Evolutionary conservation across 1,140 invertebrate species (phyloP).

Genomic region (Drosophila novamexicana): DNA sequence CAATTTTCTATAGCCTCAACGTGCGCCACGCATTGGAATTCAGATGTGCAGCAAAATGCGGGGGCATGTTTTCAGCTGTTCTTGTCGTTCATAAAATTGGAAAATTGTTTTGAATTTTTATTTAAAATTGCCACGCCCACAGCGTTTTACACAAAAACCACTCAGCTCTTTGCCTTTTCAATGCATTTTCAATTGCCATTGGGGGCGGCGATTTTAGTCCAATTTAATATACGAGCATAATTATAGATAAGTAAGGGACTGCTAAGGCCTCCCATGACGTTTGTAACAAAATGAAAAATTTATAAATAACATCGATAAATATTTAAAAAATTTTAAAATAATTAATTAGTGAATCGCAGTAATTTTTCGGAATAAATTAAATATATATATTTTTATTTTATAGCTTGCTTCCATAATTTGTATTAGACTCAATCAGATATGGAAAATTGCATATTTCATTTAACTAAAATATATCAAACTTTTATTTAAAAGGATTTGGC

Average conservation of each 20-base stretch:
- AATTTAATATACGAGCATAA: background rate
- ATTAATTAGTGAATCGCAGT: background rate
- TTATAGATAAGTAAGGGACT: background rate
- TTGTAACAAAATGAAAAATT: background rate
- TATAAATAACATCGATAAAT: background rate
- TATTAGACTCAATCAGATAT: too few species aligned
- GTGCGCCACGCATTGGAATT: background rate
- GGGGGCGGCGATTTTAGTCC: background rate
- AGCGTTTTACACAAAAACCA: slow-evolving; percentile 35
- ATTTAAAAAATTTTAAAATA: background rate
- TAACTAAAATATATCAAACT: background rate
- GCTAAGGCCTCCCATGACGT: background rate
- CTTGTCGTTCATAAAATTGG: slow-evolving; percentile 6
- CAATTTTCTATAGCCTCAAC: background rate
- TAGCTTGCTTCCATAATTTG: too few species aligned
- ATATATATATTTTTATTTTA: too few species aligned
- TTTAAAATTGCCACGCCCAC: slow-evolving; percentile 17
- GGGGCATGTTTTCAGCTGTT: background rate
- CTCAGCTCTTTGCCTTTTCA: slow-evolving; percentile 43
- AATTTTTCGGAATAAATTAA: too few species aligned
- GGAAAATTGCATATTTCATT: too few species aligned
- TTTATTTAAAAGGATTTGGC: background rate
- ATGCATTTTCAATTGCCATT: slow-evolving; percentile 35
- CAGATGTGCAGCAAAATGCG: background rate
- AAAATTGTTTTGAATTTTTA: slow-evolving; percentile 13